Evolutionary conservation across 2,113 vertebrate species (phyloP).

Genomic region (Leptosomus discolor): DNA sequence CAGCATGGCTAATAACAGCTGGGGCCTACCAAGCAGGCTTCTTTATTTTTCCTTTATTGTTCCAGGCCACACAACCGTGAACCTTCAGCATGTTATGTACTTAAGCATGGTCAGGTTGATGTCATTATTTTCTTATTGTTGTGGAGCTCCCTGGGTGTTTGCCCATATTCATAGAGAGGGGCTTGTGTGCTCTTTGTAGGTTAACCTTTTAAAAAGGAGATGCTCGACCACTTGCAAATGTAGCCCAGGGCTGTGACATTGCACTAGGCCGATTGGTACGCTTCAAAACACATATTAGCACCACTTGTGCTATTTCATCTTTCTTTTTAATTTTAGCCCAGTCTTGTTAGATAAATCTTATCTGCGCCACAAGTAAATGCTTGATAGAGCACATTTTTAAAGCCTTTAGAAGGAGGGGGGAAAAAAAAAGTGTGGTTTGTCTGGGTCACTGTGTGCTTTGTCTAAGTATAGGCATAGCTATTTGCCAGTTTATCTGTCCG

Average conservation of each 20-base stretch:
- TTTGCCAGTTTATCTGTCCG: conserved; percentile 55
- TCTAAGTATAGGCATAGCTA: conserved; percentile 39
- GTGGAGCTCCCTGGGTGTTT: conserved; percentile 85
- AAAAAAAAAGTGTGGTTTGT: not conserved
- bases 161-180: conserved; percentile 79
- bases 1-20: conserved; percentile 87
- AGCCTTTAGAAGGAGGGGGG: conserved; percentile 7
- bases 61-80: conserved; percentile 87
- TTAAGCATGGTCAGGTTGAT: conserved; percentile 92
- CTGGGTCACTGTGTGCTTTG: conserved; percentile 73
- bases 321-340: conserved; percentile 71
- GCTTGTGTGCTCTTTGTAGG: conserved; percentile 83
- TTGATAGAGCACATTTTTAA: conserved; percentile 62
- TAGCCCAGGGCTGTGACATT: conserved; percentile 77
- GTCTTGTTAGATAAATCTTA: conserved; percentile 72
- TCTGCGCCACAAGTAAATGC: conserved; percentile 64
- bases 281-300: conserved; percentile 79
- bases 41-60: conserved; percentile 86
- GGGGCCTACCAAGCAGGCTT: conserved; percentile 76
- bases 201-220: conserved; percentile 86
- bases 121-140: conserved; percentile 93
- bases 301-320: conserved; percentile 71
- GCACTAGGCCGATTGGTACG: conserved; percentile 68
- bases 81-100: conserved; percentile 89
- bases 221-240: conserved; percentile 86